phyloP scores from a whole-genome alignment of 2,797 vertebrate species.

The Leptoclinus maculatus region DNA sequence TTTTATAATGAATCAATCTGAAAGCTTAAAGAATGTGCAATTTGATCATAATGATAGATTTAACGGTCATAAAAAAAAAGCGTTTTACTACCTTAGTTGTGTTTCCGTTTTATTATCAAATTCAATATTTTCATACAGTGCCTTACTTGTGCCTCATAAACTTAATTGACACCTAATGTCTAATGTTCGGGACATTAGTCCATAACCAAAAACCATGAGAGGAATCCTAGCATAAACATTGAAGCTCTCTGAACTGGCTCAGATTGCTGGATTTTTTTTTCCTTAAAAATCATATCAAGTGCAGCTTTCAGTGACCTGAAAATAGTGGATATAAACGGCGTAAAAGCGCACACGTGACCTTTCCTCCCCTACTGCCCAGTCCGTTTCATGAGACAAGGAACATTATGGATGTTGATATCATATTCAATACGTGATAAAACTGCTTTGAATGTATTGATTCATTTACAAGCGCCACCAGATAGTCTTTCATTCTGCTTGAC shows the following conservation, averaged over 20 bases:
- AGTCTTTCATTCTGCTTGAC: slow-evolving; percentile 68
- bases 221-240: neutral
- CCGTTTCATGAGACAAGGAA: slow-evolving; percentile 61
- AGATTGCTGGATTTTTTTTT: neutral
- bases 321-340: slow-evolving; percentile 27
- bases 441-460: slow-evolving; percentile 85
- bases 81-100: neutral
- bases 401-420: slow-evolving; percentile 85
- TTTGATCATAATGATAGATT: neutral
- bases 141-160: neutral
- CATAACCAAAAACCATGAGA: neutral
- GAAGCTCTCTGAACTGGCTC: neutral
- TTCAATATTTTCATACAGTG: neutral
- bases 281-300: neutral
- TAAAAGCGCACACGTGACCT: slow-evolving; percentile 51
- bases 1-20: neutral
- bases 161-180: neutral
- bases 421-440: slow-evolving; percentile 82
- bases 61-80: neutral
- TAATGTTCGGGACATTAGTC: neutral
- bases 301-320: slow-evolving; percentile 21
- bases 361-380: slow-evolving; percentile 47
- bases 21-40: neutral
- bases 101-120: neutral
- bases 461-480: slow-evolving; percentile 81